A percentile compares a stretch with the other conserved stretches of the same genome.
Evolutionary conservation across 2,888 invertebrate species (phyloP).

Genomic region (Nephrotoma flavescens): DNA sequence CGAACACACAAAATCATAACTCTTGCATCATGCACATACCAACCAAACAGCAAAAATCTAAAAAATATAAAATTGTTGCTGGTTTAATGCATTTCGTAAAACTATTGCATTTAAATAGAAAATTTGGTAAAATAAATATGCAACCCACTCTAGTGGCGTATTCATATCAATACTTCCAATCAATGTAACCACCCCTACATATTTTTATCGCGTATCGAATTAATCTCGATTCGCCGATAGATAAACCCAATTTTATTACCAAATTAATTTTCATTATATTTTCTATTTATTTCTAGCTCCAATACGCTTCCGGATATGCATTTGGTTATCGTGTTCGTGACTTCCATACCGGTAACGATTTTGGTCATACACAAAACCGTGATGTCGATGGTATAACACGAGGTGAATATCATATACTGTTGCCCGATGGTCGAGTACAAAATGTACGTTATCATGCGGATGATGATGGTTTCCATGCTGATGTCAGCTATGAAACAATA

Average conservation of each 20-base stretch:
- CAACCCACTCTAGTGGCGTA: not conserved
- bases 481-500: constrained; percentile 45
- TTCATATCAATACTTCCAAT: not conserved
- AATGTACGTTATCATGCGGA: constrained; percentile 65
- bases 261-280: not conserved
- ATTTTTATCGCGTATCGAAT: not conserved
- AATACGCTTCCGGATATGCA: constrained; percentile 44
- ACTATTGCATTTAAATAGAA: not conserved
- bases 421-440: constrained; percentile 68
- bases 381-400: constrained; percentile 48
- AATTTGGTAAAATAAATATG: not conserved
- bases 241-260: not conserved
- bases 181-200: not conserved
- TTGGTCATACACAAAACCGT: constrained; percentile 57
- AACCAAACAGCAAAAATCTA: not conserved
- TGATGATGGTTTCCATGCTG: constrained; percentile 60
- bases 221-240: not conserved
- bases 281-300: constrained; percentile 33
- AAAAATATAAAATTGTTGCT: not conserved
- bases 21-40: not conserved
- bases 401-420: constrained; percentile 60
- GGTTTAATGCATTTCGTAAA: not conserved
- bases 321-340: constrained; percentile 61
- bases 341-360: constrained; percentile 54
- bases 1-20: not conserved